phyloP scores from a whole-genome alignment of 2,113 vertebrate species.

The Gulo gulo region DNA sequence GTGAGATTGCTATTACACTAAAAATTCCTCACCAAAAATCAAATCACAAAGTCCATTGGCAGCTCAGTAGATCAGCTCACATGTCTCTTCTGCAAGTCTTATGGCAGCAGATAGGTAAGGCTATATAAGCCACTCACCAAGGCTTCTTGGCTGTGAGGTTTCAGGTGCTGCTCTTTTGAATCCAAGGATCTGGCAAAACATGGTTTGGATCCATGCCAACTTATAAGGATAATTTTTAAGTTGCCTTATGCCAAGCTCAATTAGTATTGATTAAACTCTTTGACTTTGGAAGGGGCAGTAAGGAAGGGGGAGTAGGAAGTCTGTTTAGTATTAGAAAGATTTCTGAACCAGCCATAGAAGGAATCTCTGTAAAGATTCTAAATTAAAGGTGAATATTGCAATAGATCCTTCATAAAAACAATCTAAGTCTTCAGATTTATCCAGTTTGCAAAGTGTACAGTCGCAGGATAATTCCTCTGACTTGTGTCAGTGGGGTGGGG shows the following conservation, averaged over 20 bases:
- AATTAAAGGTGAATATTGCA: background rate
- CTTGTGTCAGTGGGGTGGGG: background rate
- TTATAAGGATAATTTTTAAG: background rate
- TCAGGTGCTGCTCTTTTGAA: background rate
- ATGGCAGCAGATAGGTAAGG: background rate
- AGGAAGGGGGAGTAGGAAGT: background rate
- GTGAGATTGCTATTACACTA: background rate
- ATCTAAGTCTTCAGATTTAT: background rate
- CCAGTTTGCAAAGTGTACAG: background rate
- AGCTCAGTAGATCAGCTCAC: background rate
- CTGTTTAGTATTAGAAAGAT: background rate
- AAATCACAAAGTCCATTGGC: background rate
- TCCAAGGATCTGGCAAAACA: background rate
- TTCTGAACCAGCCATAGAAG: background rate
- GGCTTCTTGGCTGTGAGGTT: background rate
- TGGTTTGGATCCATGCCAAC: background rate
- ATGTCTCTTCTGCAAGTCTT: background rate
- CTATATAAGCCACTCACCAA: background rate
- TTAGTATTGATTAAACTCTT: slow-evolving; percentile 29
- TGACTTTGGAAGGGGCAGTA: background rate
- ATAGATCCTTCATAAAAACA: background rate
- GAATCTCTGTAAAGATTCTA: background rate
- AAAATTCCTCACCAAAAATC: background rate
- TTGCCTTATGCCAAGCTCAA: background rate
- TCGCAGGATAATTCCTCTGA: background rate